Evolutionary conservation across 2,797 vertebrate species (phyloP).

Genomic region (Spea hammondii): DNA sequence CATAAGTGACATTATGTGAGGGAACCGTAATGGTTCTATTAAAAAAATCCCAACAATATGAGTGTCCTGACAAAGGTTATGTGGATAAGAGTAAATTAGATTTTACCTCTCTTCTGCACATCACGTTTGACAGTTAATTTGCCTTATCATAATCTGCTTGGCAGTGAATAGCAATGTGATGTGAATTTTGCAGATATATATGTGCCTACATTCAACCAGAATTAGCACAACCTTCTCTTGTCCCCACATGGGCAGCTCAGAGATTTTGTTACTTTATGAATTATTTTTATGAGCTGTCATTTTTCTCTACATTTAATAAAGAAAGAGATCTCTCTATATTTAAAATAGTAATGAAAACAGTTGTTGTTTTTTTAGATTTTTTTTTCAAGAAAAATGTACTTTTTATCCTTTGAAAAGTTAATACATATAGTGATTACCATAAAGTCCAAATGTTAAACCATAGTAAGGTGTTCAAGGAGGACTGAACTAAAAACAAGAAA

Average conservation of each 20-base stretch:
- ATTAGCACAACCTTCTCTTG: slow-evolving; percentile 17
- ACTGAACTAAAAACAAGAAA: no score
- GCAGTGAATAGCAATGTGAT: slow-evolving; percentile 14
- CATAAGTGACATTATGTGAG: slow-evolving; percentile 56
- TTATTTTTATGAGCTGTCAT: neutral
- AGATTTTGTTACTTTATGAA: neutral
- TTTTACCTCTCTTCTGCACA: slow-evolving; percentile 31
- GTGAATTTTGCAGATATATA: slow-evolving; percentile 29
- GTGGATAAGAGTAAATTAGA: slow-evolving; percentile 46
- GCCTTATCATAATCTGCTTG: slow-evolving; percentile 45
- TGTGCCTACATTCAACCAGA: slow-evolving; percentile 23
- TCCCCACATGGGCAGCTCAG: neutral
- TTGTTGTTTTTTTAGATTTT: no score
- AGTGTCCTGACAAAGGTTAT: slow-evolving; percentile 42
- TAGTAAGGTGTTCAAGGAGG: no score
- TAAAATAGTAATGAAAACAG: no score
- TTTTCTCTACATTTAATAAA: no score
- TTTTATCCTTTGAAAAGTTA: no score
- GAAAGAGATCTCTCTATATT: no score
- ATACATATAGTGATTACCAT: no score
- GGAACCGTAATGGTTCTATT: slow-evolving; percentile 54
- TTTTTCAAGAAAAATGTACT: no score
- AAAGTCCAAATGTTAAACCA: no score
- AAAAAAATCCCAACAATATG: slow-evolving; percentile 47
- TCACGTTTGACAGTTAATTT: slow-evolving; percentile 51